phyloP scores from a whole-genome alignment of 2,113 vertebrate genomes.

The Thomomys bottae region DNA sequence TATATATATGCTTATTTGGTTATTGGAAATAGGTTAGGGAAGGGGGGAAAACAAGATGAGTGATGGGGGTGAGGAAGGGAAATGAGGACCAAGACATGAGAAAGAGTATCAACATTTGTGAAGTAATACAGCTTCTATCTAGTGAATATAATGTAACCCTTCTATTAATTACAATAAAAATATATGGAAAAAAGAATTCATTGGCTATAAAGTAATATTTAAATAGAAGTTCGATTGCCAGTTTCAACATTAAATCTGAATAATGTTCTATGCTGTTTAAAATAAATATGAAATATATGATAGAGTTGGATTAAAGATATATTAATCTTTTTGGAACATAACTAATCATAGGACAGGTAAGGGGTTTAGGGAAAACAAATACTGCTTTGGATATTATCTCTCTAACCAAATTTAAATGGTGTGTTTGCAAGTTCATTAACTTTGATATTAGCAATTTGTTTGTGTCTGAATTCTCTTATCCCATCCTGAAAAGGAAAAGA shows the following conservation, averaged over 20 bases:
- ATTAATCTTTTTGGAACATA: conserved; percentile 72
- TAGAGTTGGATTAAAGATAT: conserved; percentile 52
- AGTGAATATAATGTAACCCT: no score
- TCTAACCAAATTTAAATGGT: conserved; percentile 53
- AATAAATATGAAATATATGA: conserved; percentile 59
- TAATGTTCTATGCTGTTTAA: conserved; percentile 49
- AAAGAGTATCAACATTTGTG: no score
- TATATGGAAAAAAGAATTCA: no score
- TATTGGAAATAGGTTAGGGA: no score
- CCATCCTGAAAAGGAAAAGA: conserved; percentile 36
- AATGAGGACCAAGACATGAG: no score
- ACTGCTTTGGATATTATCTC: conserved; percentile 39
- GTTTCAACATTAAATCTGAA: conserved; percentile 58
- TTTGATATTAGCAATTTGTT: conserved; percentile 58
- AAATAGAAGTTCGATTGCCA: conserved; percentile 46
- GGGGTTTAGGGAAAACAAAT: conserved; percentile 56
- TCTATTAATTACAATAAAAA: no score
- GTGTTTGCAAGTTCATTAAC: conserved; percentile 67
- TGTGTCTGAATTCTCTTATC: conserved; percentile 47
- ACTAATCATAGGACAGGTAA: conserved; percentile 57
- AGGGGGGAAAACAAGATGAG: no score
- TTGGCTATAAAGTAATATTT: conserved; percentile 53
- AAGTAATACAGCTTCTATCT: no score
- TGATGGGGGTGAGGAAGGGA: no score
- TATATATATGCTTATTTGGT: no score